Conservation (phyloP, 2,888 invertebrate genomes). For the Lasioglossum vierecki region DNA sequence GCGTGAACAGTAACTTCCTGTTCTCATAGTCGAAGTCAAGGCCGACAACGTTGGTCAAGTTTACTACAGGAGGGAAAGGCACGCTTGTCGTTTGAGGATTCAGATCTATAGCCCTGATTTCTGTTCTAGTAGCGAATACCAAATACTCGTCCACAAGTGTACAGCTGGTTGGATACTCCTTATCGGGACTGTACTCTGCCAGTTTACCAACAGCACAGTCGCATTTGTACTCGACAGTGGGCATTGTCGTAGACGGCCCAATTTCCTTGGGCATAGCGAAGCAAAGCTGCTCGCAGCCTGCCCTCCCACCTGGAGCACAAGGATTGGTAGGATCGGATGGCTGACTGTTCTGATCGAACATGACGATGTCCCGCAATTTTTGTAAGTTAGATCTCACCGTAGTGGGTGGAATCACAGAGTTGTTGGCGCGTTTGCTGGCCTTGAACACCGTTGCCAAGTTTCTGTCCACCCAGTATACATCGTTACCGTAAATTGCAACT, state of each 20-base stretch:
- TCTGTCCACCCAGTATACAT: slow-evolving; percentile 97
- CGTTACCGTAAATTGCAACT: slow-evolving; percentile 92
- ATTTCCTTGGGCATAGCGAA: slow-evolving; percentile 93
- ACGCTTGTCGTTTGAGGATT: slow-evolving; percentile 92
- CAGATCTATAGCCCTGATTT: slow-evolving; percentile 95
- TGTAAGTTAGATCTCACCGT: slow-evolving; percentile 92
- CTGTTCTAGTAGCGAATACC: slow-evolving; percentile 96
- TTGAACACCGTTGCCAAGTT: slow-evolving; percentile 94
- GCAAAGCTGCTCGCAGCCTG: slow-evolving; percentile 97
- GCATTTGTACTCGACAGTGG: slow-evolving; percentile 88
- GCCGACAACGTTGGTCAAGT: slow-evolving; percentile 96
- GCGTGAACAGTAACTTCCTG: slow-evolving; percentile 95
- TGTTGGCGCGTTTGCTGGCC: slow-evolving; percentile 92
- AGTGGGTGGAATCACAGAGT: slow-evolving; percentile 86
- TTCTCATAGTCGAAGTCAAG: slow-evolving; percentile 97
- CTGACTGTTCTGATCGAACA: slow-evolving; percentile 95
- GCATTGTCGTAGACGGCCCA: slow-evolving; percentile 59
- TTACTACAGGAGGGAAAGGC: slow-evolving; percentile 93
- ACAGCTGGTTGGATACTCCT: slow-evolving; percentile 87
- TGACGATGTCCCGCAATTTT: slow-evolving; percentile 94
- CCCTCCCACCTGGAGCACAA: slow-evolving; percentile 88
- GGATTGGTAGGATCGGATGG: slow-evolving; percentile 93
- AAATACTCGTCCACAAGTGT: slow-evolving; percentile 94
- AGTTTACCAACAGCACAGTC: slow-evolving; percentile 96
- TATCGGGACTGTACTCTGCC: slow-evolving; percentile 84